Conservation (phyloP, 2,797 vertebrate species). For the Lagocephalus sceleratus region DNA sequence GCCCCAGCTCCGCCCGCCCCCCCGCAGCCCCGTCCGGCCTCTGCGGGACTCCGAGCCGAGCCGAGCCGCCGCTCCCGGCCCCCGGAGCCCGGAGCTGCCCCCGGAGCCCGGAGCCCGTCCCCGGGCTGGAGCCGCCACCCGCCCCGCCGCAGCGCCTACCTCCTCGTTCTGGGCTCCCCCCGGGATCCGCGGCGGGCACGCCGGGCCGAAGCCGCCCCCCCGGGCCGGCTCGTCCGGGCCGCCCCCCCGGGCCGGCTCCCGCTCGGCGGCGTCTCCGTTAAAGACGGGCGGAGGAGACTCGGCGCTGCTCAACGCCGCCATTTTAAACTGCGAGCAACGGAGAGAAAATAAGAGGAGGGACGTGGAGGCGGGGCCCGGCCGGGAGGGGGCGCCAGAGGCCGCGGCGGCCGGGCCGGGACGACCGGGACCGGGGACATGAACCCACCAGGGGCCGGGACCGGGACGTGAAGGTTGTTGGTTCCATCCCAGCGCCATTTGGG, state of each 20-base stretch:
- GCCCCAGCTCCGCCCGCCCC: too few relatives aligned
- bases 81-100: conserved; percentile 56
- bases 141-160: conserved; percentile 63
- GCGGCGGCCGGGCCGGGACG: conserved; percentile 62
- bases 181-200: conserved; percentile 65
- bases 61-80: too few relatives aligned
- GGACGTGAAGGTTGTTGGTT: too few relatives aligned
- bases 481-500: too few relatives aligned
- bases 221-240: conserved; percentile 72
- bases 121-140: conserved; percentile 25
- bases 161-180: conserved; percentile 81
- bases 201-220: conserved; percentile 65
- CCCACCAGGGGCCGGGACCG: too few relatives aligned
- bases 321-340: conserved; percentile 82
- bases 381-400: conserved; percentile 58
- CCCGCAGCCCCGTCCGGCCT: too few relatives aligned
- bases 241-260: conserved; percentile 69
- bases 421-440: not conserved
- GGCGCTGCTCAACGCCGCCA: conserved; percentile 86
- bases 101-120: conserved; percentile 52
- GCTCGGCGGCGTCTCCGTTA: conserved; percentile 81
- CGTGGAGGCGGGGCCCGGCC: conserved; percentile 50
- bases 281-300: conserved; percentile 84
- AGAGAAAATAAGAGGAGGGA: conserved; percentile 73
- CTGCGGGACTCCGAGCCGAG: too few relatives aligned